Evolutionary conservation across 1,140 invertebrate species (phyloP), one percentile per base, ranked within the genome.

Genomic region (Orchesella cincta): DNA sequence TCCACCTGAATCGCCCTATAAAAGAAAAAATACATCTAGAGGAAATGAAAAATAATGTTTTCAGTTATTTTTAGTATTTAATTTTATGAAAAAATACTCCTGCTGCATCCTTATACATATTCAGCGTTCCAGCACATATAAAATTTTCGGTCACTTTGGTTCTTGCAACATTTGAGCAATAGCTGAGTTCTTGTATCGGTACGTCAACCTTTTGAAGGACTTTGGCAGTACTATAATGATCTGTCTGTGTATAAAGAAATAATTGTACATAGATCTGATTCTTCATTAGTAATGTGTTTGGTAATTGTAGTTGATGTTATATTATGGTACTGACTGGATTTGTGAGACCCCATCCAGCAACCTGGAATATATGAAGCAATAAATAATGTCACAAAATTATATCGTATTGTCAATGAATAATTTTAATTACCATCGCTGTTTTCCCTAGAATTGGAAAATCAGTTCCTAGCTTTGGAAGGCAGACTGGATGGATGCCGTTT

Each of bases 1-100:
- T 18, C 54, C 54, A 57, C 54, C 54, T 57, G 54, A 57, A 23
- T 57, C 54, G 54, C 54, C 54, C 23, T 57, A 26, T 57, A 8
- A 57, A 18, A n/a, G 14, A 57, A 8, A 26, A n/a, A n/a, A n/a
- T n/a, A n/a, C n/a, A n/a, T n/a, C n/a, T 57, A 23, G 8, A 16
- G 26, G 26, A 57, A 57, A 26, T 57, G 26, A 57, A 18, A 14
- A n/a, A 23, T 57, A 26, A 57, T 57, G 54, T 57, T 57, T 57
- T 8, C 8, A 57, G 54, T 57, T 14, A 57, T 18, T 5, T 18
- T 57, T 57, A 18, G 14, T 3, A 57, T 46, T 46, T 8, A 46
- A 8, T 8, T 46, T 46, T 46, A 46, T 8, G 18, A 46, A 46
- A 46, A 8, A 5, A 18, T 26, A n/a, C 54, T 23, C 26, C 12